These are phyloP conservation scores for Agonopterix alstromeriana DNA, from an alignment of 2,888 invertebrate species.

Conservation along the genomic window DNA sequence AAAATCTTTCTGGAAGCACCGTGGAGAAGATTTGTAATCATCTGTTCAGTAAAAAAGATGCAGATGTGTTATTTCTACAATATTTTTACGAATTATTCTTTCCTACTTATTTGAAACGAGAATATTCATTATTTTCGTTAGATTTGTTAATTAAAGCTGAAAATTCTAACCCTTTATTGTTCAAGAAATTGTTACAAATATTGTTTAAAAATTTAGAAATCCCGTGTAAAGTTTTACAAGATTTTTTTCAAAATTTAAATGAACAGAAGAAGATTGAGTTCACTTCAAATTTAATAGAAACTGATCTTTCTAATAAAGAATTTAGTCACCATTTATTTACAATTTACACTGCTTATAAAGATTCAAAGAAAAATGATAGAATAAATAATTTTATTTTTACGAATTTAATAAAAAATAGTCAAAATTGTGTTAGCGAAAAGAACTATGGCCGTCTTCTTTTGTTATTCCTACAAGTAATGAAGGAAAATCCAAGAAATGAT, in stretches of 20 bases:
- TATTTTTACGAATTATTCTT: conserved; percentile 30
- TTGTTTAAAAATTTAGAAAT: conserved; percentile 33
- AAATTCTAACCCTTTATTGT: conserved; percentile 21
- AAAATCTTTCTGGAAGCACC: conserved; percentile 21
- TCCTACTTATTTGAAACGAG: conserved; percentile 28
- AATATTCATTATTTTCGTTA: conserved; percentile 29
- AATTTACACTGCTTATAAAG: conserved; percentile 41
- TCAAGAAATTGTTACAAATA: conserved; percentile 25
- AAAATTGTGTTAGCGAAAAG: conserved; percentile 29
- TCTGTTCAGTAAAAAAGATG: conserved; percentile 20
- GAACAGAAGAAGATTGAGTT: conserved; percentile 20
- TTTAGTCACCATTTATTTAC: conserved; percentile 37
- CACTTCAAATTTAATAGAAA: conserved; percentile 21
- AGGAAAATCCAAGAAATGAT: conserved; percentile 10
- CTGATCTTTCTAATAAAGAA: conserved; percentile 26
- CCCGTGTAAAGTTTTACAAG: conserved; percentile 31
- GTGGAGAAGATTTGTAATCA: conserved; percentile 34
- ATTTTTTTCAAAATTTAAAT: conserved; percentile 31
- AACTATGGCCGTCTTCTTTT: conserved; percentile 45
- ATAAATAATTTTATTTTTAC: conserved; percentile 33
- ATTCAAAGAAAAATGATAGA: conserved; percentile 27
- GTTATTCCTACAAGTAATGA: conserved; percentile 35
- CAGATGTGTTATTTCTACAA: conserved; percentile 21
- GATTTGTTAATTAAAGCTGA: conserved; percentile 37
- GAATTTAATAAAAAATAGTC: conserved; percentile 20